Evolutionary conservation across 2,113 vertebrate species (phyloP), one percentile per base, ranked within the genome.

Genomic region (Arenaria interpres): DNA sequence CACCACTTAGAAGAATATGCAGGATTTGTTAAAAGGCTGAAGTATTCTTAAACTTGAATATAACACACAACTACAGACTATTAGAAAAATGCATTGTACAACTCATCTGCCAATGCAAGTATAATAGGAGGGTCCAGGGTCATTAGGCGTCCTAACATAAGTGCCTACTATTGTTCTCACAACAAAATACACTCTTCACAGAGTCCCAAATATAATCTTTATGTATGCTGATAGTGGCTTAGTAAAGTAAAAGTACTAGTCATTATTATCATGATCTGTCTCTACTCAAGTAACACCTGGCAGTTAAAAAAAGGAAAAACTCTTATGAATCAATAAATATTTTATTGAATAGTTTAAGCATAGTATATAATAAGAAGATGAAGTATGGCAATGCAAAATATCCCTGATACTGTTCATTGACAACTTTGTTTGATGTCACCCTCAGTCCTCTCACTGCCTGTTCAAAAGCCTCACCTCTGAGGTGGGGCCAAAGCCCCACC

Each of bases 11-110:
- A 88, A 72, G 86, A 95, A 95, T 84, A 74, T 73, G 48, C 24
- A 83, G 56, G 41, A 75, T 80, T 72, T 62, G 59, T 91, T 92
- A 76, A 95, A 88, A 81, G 67, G 60, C 81, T 76, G 77, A 95
- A 89, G 46, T 59, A 82, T 37, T 88, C 92, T 78, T 84, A 91
- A 95, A 91, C 35, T 78, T 66, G 43, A 62, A 69, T 85, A 39
- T 67, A 97, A 88, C 41, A 79, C 74, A 85, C 27, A 95, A 78
- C 23, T 94, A 63, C 13, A 76, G 46, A 63, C 24, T 74, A 50
- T 24, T 85, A 88, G 63, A 86, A 94, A 94, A 91, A 83, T 71
- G 28, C 45, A 64, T 64, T 59, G 27, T 72, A 51, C 71, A 85
- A 32, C 33, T 67, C 45, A 56, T 68, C 67, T 81, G 73, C 37